Percentiles rank a stretch among this genome's conserved stretches.
These are phyloP conservation scores for Apis mellifera DNA, from an alignment of 1,140 invertebrate genomes.

Conservation along the genomic window DNA sequence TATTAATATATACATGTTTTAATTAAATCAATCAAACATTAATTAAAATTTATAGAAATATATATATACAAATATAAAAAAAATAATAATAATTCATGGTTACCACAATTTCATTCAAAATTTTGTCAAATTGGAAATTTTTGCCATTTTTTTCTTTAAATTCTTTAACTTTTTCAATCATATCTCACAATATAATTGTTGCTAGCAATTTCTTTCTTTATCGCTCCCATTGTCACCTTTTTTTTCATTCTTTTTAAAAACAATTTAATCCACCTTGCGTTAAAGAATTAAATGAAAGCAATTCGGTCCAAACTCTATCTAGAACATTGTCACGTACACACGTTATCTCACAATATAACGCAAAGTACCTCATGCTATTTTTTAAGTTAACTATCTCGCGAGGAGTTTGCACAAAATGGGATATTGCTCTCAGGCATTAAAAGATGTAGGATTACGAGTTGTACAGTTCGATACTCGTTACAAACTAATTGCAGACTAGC, in stretches of 20 bases:
- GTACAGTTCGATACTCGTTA: constrained; percentile 49
- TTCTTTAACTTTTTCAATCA: too few species aligned
- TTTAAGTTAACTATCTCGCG: constrained; percentile 36
- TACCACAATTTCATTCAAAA: too few species aligned
- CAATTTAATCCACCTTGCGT: neutral
- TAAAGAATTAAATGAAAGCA: neutral
- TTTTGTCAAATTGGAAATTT: too few species aligned
- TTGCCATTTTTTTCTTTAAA: too few species aligned
- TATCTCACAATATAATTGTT: neutral
- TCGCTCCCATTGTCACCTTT: neutral
- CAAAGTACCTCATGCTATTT: neutral
- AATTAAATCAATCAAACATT: too few species aligned
- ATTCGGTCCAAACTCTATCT: neutral
- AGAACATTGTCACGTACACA: constrained; percentile 33
- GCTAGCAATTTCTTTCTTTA: neutral
- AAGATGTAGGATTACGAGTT: constrained; percentile 48
- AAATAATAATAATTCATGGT: too few species aligned
- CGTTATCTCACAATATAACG: neutral
- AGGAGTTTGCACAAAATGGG: constrained; percentile 25
- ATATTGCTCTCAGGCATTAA: constrained; percentile 41
- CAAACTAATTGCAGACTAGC: constrained; percentile 61
- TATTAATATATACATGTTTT: too few species aligned
- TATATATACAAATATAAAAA: too few species aligned
- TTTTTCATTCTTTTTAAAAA: neutral
- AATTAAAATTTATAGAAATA: too few species aligned